Evolutionary conservation across 2,797 vertebrate genomes (phyloP), one percentile per base, ranked within the genome.

Genomic region (Menidia menidia): DNA sequence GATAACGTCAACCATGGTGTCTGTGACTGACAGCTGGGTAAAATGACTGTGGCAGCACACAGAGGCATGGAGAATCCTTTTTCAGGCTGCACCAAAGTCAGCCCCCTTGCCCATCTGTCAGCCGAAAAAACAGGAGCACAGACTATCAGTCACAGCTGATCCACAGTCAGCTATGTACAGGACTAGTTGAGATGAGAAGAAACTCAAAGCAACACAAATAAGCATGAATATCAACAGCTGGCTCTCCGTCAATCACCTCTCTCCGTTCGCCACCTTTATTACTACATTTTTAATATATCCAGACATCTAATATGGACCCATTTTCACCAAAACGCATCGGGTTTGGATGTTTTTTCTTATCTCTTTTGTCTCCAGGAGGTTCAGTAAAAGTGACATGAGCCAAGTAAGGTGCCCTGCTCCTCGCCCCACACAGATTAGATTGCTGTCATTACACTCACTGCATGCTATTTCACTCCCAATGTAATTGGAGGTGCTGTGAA

Each of bases 21-120:
- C 78, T 83, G 84, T 92, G 88, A 93, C 79, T 92, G 92, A 92
- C 92, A 92, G 90, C 80, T 81, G 89, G 86, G 78, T 85, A 82
- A 92, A 93, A 85, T 77, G 86, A 78, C 87, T 84, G 75, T 92
- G 92, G 89, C 91, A 91, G 89, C 88, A 90, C 88, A 88, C 84
- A 78, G 84, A 87, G 86, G 79, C 87, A 82, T 84, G 86, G 88
- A 88, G 82, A 92, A 93, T 93, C 88, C 83, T 75, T 90, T 92
- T 89, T 77, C 84, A 85, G 82, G 82, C 87, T 53, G 83, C 85
- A 77, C 80, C 81, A 60, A 77, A 84, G 83, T 86, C 78, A n/a
- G 82, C 81, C 77, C 77, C 78, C 63, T 9, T 55, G 25, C 82
- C 88, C 86, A 88, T 91, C 91, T 91, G 92, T 92, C 88, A 87